Conservation (phyloP, 2,113 vertebrate genomes). For the Saguinus midas region DNA sequence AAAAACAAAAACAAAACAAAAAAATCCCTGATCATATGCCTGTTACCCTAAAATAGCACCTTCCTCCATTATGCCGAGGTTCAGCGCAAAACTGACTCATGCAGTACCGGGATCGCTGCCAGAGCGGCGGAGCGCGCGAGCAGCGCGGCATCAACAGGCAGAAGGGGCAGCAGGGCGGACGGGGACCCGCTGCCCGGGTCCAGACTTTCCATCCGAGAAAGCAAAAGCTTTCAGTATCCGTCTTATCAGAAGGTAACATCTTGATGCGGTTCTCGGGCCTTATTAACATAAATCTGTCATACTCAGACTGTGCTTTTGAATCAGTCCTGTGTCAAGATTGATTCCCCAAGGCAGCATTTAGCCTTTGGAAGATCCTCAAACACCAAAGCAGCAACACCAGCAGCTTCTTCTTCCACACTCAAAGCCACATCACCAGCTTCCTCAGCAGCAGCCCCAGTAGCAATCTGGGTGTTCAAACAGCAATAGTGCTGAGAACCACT, state of each 20-base stretch:
- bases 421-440: background rate
- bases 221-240: rapidly evolving
- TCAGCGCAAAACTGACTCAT: slow-evolving; percentile 68
- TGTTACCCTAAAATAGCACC: slow-evolving; percentile 75
- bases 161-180: background rate
- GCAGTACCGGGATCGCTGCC: slow-evolving; percentile 45
- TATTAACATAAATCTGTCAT: background rate
- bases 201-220: background rate
- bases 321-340: background rate
- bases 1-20: background rate
- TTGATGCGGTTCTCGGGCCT: background rate
- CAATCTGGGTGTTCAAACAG: background rate
- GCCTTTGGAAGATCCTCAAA: background rate
- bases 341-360: background rate
- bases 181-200: rapidly evolving
- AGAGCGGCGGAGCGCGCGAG: background rate
- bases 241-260: too few species aligned
- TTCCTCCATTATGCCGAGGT: slow-evolving; percentile 63
- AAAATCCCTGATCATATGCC: slow-evolving; percentile 71
- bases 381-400: background rate
- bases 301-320: background rate
- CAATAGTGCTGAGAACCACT: background rate
- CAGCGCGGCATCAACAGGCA: background rate
- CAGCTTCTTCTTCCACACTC: background rate
- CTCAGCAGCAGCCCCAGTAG: background rate